Conservation (phyloP, 2,113 vertebrate genomes). For the Sprattus sprattus region DNA sequence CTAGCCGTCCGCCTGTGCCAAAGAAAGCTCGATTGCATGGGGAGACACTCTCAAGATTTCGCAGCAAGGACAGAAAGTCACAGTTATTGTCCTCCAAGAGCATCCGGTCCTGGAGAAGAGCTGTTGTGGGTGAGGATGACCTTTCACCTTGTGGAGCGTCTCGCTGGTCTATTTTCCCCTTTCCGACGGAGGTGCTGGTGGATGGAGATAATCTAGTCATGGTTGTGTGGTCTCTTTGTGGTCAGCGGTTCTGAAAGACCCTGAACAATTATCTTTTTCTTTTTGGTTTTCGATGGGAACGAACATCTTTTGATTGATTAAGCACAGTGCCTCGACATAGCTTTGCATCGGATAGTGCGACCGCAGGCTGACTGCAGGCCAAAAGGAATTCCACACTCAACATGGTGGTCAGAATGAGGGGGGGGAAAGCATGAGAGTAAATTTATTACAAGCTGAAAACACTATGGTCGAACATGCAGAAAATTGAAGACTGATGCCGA, state of each 20-base stretch:
- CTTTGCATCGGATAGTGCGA: background rate
- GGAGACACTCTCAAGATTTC: background rate
- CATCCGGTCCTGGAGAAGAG: background rate
- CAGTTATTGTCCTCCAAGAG: background rate
- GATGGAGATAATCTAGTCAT: background rate
- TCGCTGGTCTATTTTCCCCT: background rate
- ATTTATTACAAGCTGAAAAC: slow-evolving; percentile 7
- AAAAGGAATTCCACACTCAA: background rate
- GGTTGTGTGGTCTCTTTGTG: background rate
- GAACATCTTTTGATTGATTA: background rate
- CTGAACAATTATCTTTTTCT: background rate
- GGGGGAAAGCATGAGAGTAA: background rate
- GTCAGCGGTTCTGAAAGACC: background rate
- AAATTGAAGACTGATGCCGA: background rate
- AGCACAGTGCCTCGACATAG: background rate
- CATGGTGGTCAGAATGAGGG: background rate
- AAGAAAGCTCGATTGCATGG: background rate
- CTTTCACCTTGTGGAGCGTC: background rate
- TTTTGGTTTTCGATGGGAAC: background rate
- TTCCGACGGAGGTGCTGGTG: background rate
- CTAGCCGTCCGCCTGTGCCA: background rate
- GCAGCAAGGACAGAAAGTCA: background rate
- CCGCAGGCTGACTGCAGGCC: slow-evolving; percentile 1
- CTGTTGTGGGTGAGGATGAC: background rate
- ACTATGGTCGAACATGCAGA: background rate